Conservation (phyloP, 2,888 invertebrate genomes). For the Scaptomyza caliginosa region DNA sequence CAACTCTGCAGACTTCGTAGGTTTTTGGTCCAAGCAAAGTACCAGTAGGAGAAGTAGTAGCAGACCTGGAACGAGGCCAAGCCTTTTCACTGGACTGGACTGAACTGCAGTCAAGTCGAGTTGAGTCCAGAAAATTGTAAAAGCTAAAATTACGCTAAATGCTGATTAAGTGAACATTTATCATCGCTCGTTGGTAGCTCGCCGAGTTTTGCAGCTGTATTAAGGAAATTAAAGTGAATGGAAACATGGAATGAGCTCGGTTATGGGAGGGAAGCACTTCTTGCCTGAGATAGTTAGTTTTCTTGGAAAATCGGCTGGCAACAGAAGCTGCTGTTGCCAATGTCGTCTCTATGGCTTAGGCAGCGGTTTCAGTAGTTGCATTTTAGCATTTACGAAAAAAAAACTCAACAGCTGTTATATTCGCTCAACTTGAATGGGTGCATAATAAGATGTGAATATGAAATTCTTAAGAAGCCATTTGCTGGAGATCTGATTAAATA, state of each 20-base stretch:
- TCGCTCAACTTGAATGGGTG: conserved; percentile 21
- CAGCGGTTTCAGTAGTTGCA: conserved; percentile 14
- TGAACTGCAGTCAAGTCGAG: conserved; percentile 22
- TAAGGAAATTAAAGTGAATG: conserved; percentile 62
- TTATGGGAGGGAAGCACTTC: conserved; percentile 16
- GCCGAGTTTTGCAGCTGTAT: conserved; percentile 59
- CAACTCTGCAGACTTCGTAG: conserved; percentile 25
- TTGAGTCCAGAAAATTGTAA: conserved; percentile 72
- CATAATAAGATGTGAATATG: conserved; percentile 21
- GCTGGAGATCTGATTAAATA: neutral
- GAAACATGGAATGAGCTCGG: conserved; percentile 2
- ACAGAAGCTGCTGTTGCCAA: conserved; percentile 61
- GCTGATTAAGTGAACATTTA: conserved; percentile 84
- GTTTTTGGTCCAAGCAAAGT: conserved; percentile 42
- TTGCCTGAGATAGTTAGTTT: conserved; percentile 73
- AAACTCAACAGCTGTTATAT: conserved; percentile 67
- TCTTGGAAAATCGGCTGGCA: conserved; percentile 71
- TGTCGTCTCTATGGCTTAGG: conserved; percentile 4
- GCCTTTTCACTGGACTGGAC: conserved; percentile 4
- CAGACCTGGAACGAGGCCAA: conserved; percentile 16
- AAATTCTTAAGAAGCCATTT: conserved; percentile 15
- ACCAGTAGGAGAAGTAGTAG: conserved; percentile 42
- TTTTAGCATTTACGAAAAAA: conserved; percentile 22
- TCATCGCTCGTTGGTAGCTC: conserved; percentile 76
- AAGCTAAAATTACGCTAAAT: conserved; percentile 84